Evolutionary conservation across 2,888 invertebrate genomes (phyloP).

Genomic region (Microchrysa polita): DNA sequence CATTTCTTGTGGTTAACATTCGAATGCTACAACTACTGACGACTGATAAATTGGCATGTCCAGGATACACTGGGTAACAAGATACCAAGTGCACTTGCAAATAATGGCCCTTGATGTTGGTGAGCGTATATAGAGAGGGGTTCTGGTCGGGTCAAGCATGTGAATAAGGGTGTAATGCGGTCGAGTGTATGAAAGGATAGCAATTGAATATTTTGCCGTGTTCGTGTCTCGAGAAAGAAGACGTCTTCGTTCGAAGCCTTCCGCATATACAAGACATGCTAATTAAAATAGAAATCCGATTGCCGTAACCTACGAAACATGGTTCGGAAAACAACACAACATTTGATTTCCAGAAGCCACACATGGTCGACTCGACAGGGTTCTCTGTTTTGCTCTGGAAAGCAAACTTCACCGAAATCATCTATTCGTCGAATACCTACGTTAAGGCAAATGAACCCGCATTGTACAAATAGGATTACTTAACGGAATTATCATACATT

Average conservation of each 20-base stretch:
- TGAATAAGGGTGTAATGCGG: constrained; percentile 6
- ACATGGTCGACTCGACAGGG: no score
- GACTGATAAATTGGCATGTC: constrained; percentile 34
- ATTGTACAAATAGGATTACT: no score
- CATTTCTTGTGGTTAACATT: constrained; percentile 26
- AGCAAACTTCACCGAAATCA: no score
- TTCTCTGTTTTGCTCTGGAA: no score
- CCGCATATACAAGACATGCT: not conserved
- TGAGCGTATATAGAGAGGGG: not conserved
- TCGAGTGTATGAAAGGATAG: not conserved
- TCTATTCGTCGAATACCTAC: no score
- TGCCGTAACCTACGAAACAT: not conserved
- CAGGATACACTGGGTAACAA: constrained; percentile 13
- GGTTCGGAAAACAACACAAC: no score
- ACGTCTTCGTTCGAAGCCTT: not conserved
- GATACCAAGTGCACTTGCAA: constrained; percentile 36
- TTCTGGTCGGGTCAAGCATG: not conserved
- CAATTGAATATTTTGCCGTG: not conserved
- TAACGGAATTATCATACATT: no score
- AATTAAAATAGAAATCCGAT: constrained; percentile 14
- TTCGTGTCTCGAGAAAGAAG: not conserved
- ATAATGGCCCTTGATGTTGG: constrained; percentile 20
- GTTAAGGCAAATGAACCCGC: no score
- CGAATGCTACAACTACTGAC: constrained; percentile 7
- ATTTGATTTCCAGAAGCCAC: no score